phyloP scores from a whole-genome alignment of 2,888 invertebrate species.

The Drosophila anomelani region DNA sequence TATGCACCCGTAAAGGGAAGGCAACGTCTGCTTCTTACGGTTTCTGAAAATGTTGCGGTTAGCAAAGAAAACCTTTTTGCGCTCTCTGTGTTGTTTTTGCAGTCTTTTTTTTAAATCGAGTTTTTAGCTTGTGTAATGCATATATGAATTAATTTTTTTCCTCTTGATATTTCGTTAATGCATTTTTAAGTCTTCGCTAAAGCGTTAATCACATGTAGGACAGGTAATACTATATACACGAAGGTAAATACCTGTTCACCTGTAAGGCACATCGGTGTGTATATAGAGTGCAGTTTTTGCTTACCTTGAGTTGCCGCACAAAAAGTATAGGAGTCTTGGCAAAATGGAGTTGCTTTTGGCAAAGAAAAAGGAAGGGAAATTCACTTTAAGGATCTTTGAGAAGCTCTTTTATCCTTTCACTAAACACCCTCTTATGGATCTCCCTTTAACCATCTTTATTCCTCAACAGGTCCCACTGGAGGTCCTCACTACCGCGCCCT shows the following conservation, averaged over 20 bases:
- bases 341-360: constrained; percentile 21
- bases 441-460: background rate
- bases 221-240: constrained; percentile 30
- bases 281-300: constrained; percentile 11
- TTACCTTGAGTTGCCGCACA: constrained; percentile 38
- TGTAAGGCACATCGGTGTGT: background rate
- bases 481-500: constrained; percentile 90
- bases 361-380: background rate
- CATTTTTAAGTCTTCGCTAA: constrained; percentile 76
- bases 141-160: constrained; percentile 60
- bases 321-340: background rate
- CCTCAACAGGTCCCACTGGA: constrained; percentile 86
- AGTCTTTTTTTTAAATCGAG: constrained; percentile 24
- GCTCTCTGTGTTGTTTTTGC: constrained; percentile 4
- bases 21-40: constrained; percentile 61
- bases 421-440: background rate
- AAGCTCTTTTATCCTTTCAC: background rate
- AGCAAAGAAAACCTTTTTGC: constrained; percentile 66
- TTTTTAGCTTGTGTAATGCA: constrained; percentile 61
- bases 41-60: constrained; percentile 76
- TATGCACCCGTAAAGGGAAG: background rate
- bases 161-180: constrained; percentile 52
- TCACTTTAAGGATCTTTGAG: background rate
- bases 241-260: background rate
- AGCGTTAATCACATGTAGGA: constrained; percentile 28